phyloP scores from a whole-genome alignment of 2,888 invertebrate genomes.

The Polyommatus icarus region DNA sequence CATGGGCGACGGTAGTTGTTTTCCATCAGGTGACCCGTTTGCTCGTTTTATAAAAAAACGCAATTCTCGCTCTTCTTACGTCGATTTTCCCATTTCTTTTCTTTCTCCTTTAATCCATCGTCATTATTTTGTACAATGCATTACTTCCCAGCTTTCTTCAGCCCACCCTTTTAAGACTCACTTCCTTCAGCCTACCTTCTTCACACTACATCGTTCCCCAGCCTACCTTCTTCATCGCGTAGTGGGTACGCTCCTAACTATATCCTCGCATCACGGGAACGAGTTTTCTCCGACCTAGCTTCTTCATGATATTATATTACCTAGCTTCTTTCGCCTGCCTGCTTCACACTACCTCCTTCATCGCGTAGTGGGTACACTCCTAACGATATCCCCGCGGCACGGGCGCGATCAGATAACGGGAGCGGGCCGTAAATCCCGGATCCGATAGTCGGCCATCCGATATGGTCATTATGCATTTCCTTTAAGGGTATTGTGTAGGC shows the following conservation, averaged over 20 bases:
- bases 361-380: not conserved
- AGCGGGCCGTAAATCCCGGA: constrained; percentile 55
- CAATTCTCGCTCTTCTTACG: too few species aligned
- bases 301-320: not conserved
- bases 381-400: constrained; percentile 32
- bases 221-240: not conserved
- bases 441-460: constrained; percentile 61
- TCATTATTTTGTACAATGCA: too few species aligned
- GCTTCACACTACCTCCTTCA: not conserved
- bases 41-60: too few species aligned
- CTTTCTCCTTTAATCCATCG: too few species aligned
- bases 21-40: too few species aligned
- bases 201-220: too few species aligned
- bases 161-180: too few species aligned
- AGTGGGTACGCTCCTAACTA: constrained; percentile 11
- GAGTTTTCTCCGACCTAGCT: constrained; percentile 3
- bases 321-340: too few species aligned
- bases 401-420: constrained; percentile 51
- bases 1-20: too few species aligned
- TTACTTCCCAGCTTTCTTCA: not conserved
- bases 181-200: too few species aligned
- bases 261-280: constrained; percentile 31
- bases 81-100: too few species aligned
- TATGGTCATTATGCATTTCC: constrained; percentile 56
- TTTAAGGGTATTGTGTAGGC: constrained; percentile 34